Evolutionary conservation across 2,113 vertebrate genomes (phyloP).

Genomic region (Tetrax tetrax): DNA sequence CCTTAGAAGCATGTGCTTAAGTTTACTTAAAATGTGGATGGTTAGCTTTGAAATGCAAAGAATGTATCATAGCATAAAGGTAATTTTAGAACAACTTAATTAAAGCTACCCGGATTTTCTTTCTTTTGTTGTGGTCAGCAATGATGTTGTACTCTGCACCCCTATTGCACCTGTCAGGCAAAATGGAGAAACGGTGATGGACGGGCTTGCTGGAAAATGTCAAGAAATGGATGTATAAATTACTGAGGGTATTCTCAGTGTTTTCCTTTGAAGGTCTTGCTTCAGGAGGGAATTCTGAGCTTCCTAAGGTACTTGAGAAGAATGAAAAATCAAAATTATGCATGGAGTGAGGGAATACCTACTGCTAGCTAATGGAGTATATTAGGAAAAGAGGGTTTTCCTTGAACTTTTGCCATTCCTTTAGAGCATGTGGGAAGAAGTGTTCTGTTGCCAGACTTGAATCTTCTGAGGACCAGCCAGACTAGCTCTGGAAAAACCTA

Average conservation of each 20-base stretch:
- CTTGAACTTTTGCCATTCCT: not conserved
- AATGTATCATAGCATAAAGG: not conserved
- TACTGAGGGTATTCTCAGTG: not conserved
- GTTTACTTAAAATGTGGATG: not conserved
- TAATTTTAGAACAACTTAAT: not conserved
- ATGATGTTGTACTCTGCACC: not conserved
- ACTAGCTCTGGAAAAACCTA: not conserved
- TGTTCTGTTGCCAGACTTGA: not conserved
- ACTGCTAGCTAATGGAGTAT: not conserved
- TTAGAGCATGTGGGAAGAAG: not conserved
- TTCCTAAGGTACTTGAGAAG: not conserved
- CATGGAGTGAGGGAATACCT: not conserved
- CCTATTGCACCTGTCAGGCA: not conserved
- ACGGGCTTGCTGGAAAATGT: not conserved
- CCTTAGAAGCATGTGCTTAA: not conserved
- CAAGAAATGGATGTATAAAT: not conserved
- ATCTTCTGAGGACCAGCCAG: not conserved
- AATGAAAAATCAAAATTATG: not conserved
- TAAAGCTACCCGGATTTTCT: not conserved
- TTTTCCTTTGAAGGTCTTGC: not conserved
- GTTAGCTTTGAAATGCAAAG: conserved; percentile 9
- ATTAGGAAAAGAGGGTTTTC: not conserved
- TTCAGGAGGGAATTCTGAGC: not conserved
- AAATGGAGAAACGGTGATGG: not conserved
- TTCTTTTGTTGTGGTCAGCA: not conserved